These are phyloP conservation scores for Horisme vitalbata DNA, from an alignment of 2,888 invertebrate genomes.

Conservation along the genomic window DNA sequence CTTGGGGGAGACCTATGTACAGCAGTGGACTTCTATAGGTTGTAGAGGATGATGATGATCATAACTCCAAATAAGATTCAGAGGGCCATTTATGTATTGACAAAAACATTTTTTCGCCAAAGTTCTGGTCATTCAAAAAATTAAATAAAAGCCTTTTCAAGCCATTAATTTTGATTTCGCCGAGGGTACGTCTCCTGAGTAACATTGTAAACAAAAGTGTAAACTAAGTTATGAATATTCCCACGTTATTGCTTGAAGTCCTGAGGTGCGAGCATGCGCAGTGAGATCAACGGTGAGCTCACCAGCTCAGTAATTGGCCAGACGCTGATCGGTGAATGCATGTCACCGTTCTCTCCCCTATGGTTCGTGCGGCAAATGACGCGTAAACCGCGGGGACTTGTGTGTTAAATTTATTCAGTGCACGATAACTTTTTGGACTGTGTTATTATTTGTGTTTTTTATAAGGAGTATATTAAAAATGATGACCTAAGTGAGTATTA, in stretches of 20 bases:
- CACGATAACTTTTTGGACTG: slow-evolving; percentile 8
- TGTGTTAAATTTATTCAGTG: slow-evolving; percentile 11
- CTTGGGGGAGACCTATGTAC: too few species aligned
- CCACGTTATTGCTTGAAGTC: slow-evolving; percentile 22
- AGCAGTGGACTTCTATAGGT: too few species aligned
- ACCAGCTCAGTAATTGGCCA: slow-evolving; percentile 21
- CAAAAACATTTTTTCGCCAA: too few species aligned
- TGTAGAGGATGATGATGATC: too few species aligned
- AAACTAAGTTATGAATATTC: slow-evolving; percentile 28
- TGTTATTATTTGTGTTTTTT: slow-evolving; percentile 9
- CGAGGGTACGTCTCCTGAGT: slow-evolving; percentile 21
- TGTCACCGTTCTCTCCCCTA: slow-evolving; percentile 2
- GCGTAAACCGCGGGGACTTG: slow-evolving; percentile 10
- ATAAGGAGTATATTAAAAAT: slow-evolving; percentile 5
- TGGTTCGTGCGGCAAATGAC: slow-evolving; percentile 15
- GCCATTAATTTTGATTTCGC: slow-evolving; percentile 20
- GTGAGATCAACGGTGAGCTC: slow-evolving; percentile 3
- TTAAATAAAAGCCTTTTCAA: slow-evolving; percentile 9
- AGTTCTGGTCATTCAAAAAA: slow-evolving; percentile 14
- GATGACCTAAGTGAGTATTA: slow-evolving; percentile 5
- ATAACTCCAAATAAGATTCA: too few species aligned
- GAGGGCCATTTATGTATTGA: too few species aligned
- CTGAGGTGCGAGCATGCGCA: slow-evolving; percentile 18
- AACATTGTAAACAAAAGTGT: slow-evolving; percentile 28
- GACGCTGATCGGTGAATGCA: slow-evolving; percentile 14